Base-by-base conservation (phyloP, 2,797 vertebrate genomes). In the Apogon hyalosoma region DNA sequence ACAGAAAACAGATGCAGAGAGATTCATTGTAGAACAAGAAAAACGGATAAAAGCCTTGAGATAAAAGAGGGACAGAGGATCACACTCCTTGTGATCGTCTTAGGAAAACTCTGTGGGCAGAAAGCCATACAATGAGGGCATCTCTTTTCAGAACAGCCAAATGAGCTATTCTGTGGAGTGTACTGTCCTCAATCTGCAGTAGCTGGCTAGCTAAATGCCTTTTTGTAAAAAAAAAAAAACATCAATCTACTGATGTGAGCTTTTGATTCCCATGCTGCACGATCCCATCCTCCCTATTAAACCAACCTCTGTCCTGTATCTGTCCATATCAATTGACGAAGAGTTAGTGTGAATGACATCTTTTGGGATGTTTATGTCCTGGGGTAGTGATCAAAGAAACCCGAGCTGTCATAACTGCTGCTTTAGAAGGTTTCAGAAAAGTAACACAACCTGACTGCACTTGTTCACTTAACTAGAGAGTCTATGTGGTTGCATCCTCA, bases 41-140 rank as follows among this genome's bases (percentile, higher is more conserved):
- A 72, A 33, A 60, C 43, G 4, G 19, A 52, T 31, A 65, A 52
- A 57, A 50, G 46, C 58, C 38, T 46, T 9, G 61, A 3, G 59
- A 13, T 28, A 28, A 28, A 28, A 28, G 24, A 28, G 24, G 60
- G 59, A 73, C 48, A 77, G 54, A 69, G 66, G 49, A 67, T 1
- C 69, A 70, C 67, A 58, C 77, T 87, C 79, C 78, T 88, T 87
- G 73, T 87, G 82, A 88, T 90, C 71, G 63, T 72, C 78, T 83
- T 79, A 78, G 67, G 79, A 85, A 87, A 86, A 81, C 67, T 77
- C 75, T 80, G 10, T 63, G 79, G 90, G 81, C 54, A 75, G 84
- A 85, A 52, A 53, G 2, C 58, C 61, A 80, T 48, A 74, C 80
- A 85, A 87, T 40, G 77, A 80, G 81, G 82, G 63, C 86, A 86